Evolutionary conservation across 2,797 vertebrate genomes (phyloP).

Genomic region (Lacerta agilis): DNA sequence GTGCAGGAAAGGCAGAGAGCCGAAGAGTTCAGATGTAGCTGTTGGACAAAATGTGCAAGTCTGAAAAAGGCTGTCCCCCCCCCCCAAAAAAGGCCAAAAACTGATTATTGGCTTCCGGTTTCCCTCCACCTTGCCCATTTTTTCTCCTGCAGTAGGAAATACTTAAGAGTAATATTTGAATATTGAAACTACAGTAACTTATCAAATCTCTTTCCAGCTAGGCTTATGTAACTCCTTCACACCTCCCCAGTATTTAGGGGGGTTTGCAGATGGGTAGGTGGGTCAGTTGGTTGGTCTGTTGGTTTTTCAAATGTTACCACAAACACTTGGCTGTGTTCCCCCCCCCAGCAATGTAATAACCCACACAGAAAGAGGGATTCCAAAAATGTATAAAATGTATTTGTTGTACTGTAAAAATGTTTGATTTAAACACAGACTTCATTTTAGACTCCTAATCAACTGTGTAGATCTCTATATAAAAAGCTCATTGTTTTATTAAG

Average conservation of each 20-base stretch:
- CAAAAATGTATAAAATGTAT: conserved; percentile 64
- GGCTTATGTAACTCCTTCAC: conserved; percentile 40
- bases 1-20: background rate
- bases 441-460: conserved; percentile 58
- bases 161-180: conserved; percentile 23
- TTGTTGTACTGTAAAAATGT: conserved; percentile 73
- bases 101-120: conserved; percentile 53
- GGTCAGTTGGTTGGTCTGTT: background rate
- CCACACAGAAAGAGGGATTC: conserved; percentile 59
- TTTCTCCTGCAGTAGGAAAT: conserved; percentile 60
- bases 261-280: background rate
- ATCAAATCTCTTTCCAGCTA: conserved; percentile 49
- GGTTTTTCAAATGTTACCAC: conserved; percentile 50
- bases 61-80: background rate
- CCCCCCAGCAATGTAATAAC: conserved; percentile 55
- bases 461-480: conserved; percentile 70
- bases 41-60: background rate
- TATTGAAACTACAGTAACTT: conserved; percentile 56
- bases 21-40: too few species aligned
- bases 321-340: conserved; percentile 38
- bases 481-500: conserved; percentile 64
- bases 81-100: background rate
- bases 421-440: conserved; percentile 68
- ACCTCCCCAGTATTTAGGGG: conserved; percentile 32
- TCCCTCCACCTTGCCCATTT: conserved; percentile 22